phyloP scores from a whole-genome alignment of 2,113 vertebrate genomes.

The Solea solea region DNA sequence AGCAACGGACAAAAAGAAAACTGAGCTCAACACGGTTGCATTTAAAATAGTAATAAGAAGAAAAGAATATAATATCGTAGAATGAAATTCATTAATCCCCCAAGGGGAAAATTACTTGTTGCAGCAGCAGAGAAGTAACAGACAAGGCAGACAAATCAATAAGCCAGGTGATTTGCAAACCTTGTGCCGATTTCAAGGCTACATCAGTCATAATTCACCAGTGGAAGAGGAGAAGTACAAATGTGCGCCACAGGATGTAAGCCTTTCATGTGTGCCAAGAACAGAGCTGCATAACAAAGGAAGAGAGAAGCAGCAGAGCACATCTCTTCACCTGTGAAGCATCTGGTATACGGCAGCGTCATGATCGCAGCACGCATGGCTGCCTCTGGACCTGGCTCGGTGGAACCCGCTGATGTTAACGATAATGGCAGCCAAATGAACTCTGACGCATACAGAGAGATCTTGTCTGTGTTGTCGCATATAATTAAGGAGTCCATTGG shows the following conservation, averaged over 20 bases:
- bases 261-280: slow-evolving; percentile 11
- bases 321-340: slow-evolving; percentile 47
- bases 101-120: too few species aligned
- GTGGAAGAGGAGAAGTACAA: neutral
- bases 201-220: slow-evolving; percentile 8
- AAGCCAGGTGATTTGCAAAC: neutral
- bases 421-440: slow-evolving; percentile 70
- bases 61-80: neutral
- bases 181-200: slow-evolving; percentile 1
- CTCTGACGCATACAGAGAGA: slow-evolving; percentile 56
- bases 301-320: slow-evolving; percentile 5
- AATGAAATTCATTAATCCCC: too few species aligned
- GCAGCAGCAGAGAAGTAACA: too few species aligned
- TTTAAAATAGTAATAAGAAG: neutral
- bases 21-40: neutral
- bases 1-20: slow-evolving; percentile 17
- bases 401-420: slow-evolving; percentile 57
- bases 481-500: slow-evolving; percentile 57
- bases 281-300: slow-evolving; percentile 1
- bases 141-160: neutral
- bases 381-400: slow-evolving; percentile 51
- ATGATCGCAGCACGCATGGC: slow-evolving; percentile 51
- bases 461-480: slow-evolving; percentile 62
- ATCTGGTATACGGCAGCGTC: slow-evolving; percentile 10
- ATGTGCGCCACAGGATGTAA: neutral